These are phyloP conservation scores for Drosophila littoralis DNA, from an alignment of 1,140 invertebrate species.

Conservation along the genomic window DNA sequence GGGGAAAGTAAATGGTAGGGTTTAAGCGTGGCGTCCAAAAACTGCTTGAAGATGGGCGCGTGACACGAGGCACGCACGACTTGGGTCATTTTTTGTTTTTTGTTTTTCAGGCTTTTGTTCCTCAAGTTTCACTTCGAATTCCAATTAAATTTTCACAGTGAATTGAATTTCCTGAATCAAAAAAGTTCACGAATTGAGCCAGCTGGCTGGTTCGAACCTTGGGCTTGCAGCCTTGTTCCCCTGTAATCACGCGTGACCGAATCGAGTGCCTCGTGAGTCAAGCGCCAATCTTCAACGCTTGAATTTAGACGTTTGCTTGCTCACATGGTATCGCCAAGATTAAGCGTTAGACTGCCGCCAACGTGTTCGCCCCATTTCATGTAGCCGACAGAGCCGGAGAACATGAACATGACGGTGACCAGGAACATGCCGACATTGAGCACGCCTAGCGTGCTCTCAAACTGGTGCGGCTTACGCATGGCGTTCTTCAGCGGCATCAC, in stretches of 20 bases:
- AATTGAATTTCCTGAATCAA: no score
- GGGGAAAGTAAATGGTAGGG: neutral
- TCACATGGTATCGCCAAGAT: constrained; percentile 85
- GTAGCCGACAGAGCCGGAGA: constrained; percentile 93
- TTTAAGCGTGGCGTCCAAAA: no score
- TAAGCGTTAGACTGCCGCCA: constrained; percentile 90
- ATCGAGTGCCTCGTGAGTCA: neutral
- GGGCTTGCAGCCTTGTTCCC: no score
- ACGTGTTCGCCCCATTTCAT: constrained; percentile 91
- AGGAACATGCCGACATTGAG: constrained; percentile 92
- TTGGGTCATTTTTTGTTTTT: neutral
- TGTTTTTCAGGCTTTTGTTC: no score
- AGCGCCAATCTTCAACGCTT: neutral
- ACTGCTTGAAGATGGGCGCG: constrained; percentile 1
- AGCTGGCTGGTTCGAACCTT: no score
- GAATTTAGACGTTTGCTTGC: constrained; percentile 28
- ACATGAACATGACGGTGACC: constrained; percentile 88
- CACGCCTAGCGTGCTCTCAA: constrained; percentile 91
- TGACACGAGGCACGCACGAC: neutral
- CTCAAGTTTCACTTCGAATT: no score
- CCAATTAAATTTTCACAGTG: no score
- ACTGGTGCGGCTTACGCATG: constrained; percentile 92
- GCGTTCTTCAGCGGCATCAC: constrained; percentile 95
- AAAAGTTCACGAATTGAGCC: no score
- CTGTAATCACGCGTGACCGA: no score